Evolutionary conservation across 2,113 vertebrate species (phyloP), one percentile per base, ranked within the genome.

Genomic region (Dolichotis patagonum): DNA sequence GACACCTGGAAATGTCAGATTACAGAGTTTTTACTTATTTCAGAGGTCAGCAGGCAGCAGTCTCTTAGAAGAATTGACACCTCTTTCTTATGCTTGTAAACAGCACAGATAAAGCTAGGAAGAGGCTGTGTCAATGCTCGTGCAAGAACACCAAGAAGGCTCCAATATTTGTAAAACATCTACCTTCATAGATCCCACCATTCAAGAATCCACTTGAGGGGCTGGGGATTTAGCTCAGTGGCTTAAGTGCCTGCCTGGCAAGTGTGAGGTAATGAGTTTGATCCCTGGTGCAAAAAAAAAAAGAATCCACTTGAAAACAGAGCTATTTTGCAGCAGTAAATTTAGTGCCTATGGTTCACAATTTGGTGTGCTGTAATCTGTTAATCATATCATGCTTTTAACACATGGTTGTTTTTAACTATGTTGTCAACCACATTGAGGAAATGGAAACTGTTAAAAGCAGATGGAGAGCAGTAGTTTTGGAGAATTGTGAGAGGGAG

Each of bases 231-330:
- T 52, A 52, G 49, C 49, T 52, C 10, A 52, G 49, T 52, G 49
- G 49, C 49, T 52, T 52, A 52, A 10, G 49, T 11, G 49, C 49
- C 49, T 52, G 49, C 49, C 49, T 52, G 49, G 49, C 49, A 52
- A 52, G 49, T 52, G 49, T 52, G 49, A 10, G 49, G 49, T 52
- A 52, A 52, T 52, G 49, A 52, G 49, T 52, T 52, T 52, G 9
- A 52, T 52, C 9, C 49, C 49, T 52, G 49, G 49, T 52, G 49
- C 49, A 52, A 52, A 52, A 52, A 52, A 49, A 52, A 52, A 52
- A 63, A 35, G 49, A 83, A 92, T 67, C 35, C 38, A 73, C 82
- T 85, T 93, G 93, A 94, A 95, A 97, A 90, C 58, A 95, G 28
- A 94, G 81, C 69, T 95, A 20, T 90, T 63, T 94, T 93, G 89